These are phyloP conservation scores for Bos indicus DNA, from an alignment of 2,113 vertebrate species.

Conservation along the genomic window DNA sequence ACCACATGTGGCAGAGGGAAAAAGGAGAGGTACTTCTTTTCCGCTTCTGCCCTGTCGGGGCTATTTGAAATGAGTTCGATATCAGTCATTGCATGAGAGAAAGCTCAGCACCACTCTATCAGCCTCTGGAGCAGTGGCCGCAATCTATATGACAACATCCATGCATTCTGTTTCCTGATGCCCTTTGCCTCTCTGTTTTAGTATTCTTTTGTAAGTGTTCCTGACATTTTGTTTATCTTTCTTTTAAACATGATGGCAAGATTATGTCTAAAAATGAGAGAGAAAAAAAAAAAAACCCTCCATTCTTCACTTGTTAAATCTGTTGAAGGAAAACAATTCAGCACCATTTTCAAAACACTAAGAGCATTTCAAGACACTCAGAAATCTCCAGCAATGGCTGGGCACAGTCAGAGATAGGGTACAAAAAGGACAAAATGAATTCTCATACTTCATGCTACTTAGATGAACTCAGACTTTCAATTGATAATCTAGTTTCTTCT, in stretches of 20 bases:
- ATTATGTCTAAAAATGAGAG: constrained; percentile 41
- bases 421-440: background rate
- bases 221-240: constrained; percentile 57
- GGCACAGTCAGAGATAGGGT: background rate
- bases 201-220: constrained; percentile 34
- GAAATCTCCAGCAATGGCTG: background rate
- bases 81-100: background rate
- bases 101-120: fast-evolving
- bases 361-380: background rate
- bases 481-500: background rate
- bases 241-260: constrained; percentile 53
- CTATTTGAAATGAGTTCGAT: background rate
- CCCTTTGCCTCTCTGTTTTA: background rate
- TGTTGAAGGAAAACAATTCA: constrained; percentile 9
- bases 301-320: constrained; percentile 22
- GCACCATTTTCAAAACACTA: background rate
- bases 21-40: background rate
- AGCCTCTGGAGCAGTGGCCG: fast-evolving
- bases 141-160: background rate
- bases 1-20: background rate
- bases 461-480: background rate
- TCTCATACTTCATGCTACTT: background rate
- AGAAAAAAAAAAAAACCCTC: fast-evolving
- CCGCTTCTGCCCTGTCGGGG: background rate
- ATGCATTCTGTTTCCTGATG: background rate